Evolutionary conservation across 1,140 invertebrate species (phyloP).

Genomic region (Andrena cerasifolii): DNA sequence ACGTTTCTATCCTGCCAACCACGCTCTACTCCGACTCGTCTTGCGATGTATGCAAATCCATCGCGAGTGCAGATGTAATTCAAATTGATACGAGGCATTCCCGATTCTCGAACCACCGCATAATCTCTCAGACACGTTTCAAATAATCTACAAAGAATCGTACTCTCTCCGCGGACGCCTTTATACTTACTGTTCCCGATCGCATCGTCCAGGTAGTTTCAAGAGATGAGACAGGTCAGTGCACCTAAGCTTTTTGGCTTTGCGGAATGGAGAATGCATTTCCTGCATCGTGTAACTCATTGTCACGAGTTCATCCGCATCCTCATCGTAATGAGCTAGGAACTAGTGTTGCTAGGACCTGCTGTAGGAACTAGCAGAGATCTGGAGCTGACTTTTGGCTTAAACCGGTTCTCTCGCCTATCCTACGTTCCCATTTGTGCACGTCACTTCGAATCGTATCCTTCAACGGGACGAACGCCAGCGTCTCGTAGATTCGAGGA

Average conservation of each 20-base stretch:
- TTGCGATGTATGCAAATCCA: not conserved
- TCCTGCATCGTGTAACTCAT: not conserved
- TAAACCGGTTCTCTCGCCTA: conserved; percentile 71
- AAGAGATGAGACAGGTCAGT: not conserved
- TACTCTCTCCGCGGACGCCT: too few relatives aligned
- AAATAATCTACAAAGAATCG: too few relatives aligned
- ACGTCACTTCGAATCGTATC: conserved; percentile 53
- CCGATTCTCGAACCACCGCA: not conserved
- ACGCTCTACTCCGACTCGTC: conserved; percentile 1
- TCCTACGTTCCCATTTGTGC: conserved; percentile 43
- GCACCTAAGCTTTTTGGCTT: not conserved
- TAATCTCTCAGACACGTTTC: not conserved
- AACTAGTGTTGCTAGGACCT: not conserved
- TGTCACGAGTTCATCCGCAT: conserved; percentile 5
- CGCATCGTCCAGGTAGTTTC: too few relatives aligned
- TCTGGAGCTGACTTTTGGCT: conserved; percentile 64
- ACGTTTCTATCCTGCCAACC: not conserved
- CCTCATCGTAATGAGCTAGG: conserved; percentile 40
- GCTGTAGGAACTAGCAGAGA: conserved; percentile 48
- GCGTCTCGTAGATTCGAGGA: conserved; percentile 57
- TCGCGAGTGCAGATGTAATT: not conserved
- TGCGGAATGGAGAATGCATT: not conserved
- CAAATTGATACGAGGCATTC: not conserved
- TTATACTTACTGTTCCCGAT: too few relatives aligned
- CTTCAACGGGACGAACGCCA: conserved; percentile 67